Evolutionary conservation across 2,797 vertebrate genomes (phyloP).

Genomic region (Chiloscyllium punctatum): DNA sequence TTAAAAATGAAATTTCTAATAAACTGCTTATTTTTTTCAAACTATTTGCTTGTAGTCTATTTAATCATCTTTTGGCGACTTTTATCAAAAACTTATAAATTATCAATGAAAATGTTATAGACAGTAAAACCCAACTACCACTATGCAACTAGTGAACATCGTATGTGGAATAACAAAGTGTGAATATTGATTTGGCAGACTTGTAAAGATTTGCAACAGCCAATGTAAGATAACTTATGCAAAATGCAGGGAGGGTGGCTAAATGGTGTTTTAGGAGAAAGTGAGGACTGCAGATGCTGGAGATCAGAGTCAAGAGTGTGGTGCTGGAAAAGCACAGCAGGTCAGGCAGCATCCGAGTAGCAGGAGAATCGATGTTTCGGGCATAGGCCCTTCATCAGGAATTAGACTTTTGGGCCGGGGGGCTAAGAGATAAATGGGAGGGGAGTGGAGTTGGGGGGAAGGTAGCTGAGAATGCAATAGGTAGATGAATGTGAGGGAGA

Average conservation of each 20-base stretch:
- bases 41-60: neutral
- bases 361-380: too few species aligned
- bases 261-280: neutral
- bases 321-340: too few species aligned
- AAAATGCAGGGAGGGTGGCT: neutral
- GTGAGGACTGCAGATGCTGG: too few species aligned
- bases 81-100: neutral
- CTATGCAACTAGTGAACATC: neutral
- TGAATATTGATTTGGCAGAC: neutral
- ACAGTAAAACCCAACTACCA: neutral
- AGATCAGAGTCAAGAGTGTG: too few species aligned
- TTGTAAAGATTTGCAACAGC: neutral
- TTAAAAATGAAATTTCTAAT: neutral
- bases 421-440: too few species aligned
- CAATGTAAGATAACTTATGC: neutral
- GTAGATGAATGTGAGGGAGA: too few species aligned
- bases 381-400: too few species aligned
- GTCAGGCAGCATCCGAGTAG: too few species aligned
- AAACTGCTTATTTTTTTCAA: neutral
- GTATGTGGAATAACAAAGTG: neutral
- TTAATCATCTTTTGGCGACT: neutral
- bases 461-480: too few species aligned
- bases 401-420: too few species aligned
- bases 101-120: neutral
- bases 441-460: too few species aligned